Base-by-base conservation (phyloP, 2,797 vertebrate genomes). In the Crenichthys baileyi region DNA sequence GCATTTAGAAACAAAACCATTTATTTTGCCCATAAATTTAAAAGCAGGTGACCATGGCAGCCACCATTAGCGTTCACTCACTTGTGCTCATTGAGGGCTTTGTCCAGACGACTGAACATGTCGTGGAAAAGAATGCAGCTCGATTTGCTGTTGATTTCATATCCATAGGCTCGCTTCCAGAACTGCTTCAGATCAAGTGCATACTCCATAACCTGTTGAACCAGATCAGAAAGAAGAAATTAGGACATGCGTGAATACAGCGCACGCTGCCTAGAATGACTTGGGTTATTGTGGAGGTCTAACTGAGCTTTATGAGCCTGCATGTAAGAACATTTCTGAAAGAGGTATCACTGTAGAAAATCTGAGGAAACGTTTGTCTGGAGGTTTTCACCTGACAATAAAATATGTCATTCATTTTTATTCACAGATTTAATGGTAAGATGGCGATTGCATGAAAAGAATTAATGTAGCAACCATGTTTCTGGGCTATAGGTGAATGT, bases 61-160 rank as follows among this genome's bases (percentile, higher is more conserved):
- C 24, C 67, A 46, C 12, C 46, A 68, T 18, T 9, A 36, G n/a
- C 0, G n/a, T 55, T 70, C 70, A 88, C 92, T 88, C 58, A 93
- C 92, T 77, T 85, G 88, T 82, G 96, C 87, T 97, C 95, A 0
- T 46, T 78, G 83, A 94, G 94, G 0, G 96, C 96, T 80, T 90
- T 90, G 73, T 97, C 95, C 84, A 99, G 93, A 22, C 97, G 97
- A 58, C 86, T 92, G 86, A 99, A 98, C 72, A 97, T 93, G 63
- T 99, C 96, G 8, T 98, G 98, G 91, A 99, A 98, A 22, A 99
- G 96, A 76, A 92, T 85, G 55, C 98, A 99, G 93, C 98, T 99
- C 39, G 98, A 96, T 53, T 97, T 97, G 82, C 97, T 97, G 75
- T 98, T 99, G 85, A 99, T 98, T 29, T 97, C 94, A 5, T 98